Percentiles rank a stretch among this genome's conserved stretches.
These are phyloP conservation scores for Cassiopea andromeda DNA, from an alignment of 30 jellyfish, hydroid and myxozoan genomes.

Conservation along the genomic window DNA sequence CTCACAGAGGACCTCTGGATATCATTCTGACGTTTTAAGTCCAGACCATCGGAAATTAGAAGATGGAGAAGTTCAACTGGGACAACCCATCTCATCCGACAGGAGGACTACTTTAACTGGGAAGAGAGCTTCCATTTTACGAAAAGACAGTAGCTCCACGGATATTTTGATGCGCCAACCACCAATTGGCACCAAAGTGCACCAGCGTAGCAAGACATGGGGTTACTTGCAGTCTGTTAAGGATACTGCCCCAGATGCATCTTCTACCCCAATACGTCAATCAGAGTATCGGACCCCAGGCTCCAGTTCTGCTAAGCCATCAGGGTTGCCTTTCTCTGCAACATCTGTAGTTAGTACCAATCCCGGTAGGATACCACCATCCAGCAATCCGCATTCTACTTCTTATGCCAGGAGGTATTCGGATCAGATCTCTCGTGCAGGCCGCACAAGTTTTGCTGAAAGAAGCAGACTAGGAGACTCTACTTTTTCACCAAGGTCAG, in stretches of 20 bases:
- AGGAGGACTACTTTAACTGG: not conserved
- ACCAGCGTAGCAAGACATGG: conserved; percentile 86
- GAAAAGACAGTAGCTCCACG: conserved; percentile 65
- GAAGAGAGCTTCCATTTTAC: not conserved
- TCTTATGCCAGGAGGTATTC: not conserved
- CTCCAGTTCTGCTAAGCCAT: not conserved
- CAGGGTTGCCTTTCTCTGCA: conserved; percentile 12
- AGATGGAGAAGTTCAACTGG: not conserved
- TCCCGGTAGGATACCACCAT: conserved; percentile 16
- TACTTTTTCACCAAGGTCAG: not conserved
- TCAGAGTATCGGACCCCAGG: not conserved
- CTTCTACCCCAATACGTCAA: conserved; percentile 61
- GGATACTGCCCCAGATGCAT: conserved; percentile 11
- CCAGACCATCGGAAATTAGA: not conserved
- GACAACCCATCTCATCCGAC: conserved; percentile 9
- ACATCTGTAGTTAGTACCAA: not conserved
- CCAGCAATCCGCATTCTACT: conserved; percentile 49
- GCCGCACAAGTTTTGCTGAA: not conserved
- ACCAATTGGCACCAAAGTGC: conserved; percentile 72
- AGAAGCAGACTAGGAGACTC: conserved; percentile 8
- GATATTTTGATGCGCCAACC: conserved; percentile 65
- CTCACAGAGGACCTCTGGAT: conserved; percentile 78
- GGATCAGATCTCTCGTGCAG: not conserved
- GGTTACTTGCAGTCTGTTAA: conserved; percentile 3
- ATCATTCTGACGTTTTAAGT: conserved; percentile 56